Base-by-base conservation (phyloP, 2,888 invertebrate genomes). In the Nomada ferruginata region DNA sequence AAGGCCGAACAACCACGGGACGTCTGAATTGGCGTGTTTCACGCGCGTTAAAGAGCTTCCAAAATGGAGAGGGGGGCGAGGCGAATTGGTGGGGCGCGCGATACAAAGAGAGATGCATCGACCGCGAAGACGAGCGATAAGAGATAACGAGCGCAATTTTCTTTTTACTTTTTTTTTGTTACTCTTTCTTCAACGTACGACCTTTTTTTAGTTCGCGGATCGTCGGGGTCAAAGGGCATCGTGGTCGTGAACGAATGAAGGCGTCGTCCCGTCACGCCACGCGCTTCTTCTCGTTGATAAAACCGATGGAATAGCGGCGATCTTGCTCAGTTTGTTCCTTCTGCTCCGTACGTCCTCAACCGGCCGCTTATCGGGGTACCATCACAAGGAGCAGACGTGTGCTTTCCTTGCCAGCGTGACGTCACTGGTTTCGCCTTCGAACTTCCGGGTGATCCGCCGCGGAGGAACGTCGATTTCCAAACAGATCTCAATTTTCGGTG, bases 221-320 rank as follows among this genome's bases (percentile, higher is more conserved):
- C 18, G 26, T 20, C 13, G 57, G 60, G 89, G 81, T 87, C 87
- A 89, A 86, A 87, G 91, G 74, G 85, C 90, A 88, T 83, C 87
- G 75, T 64, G 29, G 69, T 44, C 76, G 85, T 74, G 50, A 61
- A 83, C 71, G 65, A 73, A 79, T 55, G 65, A 72, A 79, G 85
- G 76, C 88, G 83, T 84, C 83, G 78, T 76, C 71, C 76, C 86
- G 87, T 88, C 89, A 88, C 90, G 90, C 86, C 89, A 90, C 86
- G 82, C 88, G 85, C 84, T 84, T 80, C 85, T 71, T 82, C 64
- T 26, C 61, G 80, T 85, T 87, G 86, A 92, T 92, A 92, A 91
- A 92, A 85, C 86, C 85, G 88, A 87, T 90, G 90, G 87, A 89
- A 89, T 87, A 79, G 78, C 88, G 79, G 61, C 83, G 87, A 85